Conservation (phyloP, 2,888 invertebrate species). For the Meliscaeva auricollis region DNA sequence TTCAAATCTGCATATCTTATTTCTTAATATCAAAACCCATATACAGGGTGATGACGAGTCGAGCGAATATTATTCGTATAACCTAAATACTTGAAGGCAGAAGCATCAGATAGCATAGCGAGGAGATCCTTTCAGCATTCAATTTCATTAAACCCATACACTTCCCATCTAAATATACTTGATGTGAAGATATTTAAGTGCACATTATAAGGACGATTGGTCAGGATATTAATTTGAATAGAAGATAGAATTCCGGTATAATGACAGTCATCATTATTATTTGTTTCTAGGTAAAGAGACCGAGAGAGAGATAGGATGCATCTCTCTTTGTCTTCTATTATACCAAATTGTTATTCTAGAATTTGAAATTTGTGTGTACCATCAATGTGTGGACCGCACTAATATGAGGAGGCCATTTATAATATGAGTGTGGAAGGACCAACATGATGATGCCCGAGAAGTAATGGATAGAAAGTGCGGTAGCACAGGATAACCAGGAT, state of each 20-base stretch:
- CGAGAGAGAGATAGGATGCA: too few relatives aligned
- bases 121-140: constrained; percentile 48
- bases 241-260: constrained; percentile 57
- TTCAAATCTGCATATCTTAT: constrained; percentile 29
- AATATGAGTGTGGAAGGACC: neutral
- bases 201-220: constrained; percentile 69
- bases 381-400: constrained; percentile 22
- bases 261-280: constrained; percentile 57
- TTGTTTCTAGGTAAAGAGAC: constrained; percentile 24
- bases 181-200: constrained; percentile 62
- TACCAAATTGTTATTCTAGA: constrained; percentile 28
- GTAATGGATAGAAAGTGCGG: constrained; percentile 11
- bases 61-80: neutral
- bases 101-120: neutral
- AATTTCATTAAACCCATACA: constrained; percentile 60
- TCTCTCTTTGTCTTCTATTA: neutral
- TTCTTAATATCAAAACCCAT: constrained; percentile 23
- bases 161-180: constrained; percentile 45
- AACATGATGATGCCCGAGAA: neutral
- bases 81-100: neutral
- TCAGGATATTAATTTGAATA: constrained; percentile 62
- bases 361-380: constrained; percentile 27
- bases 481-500: constrained; percentile 11
- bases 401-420: neutral
- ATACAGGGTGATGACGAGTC: constrained; percentile 18